Evolutionary conservation across 2,888 invertebrate species (phyloP), one percentile per base, ranked within the genome.

Genomic region (Drosophila kanekoi): DNA sequence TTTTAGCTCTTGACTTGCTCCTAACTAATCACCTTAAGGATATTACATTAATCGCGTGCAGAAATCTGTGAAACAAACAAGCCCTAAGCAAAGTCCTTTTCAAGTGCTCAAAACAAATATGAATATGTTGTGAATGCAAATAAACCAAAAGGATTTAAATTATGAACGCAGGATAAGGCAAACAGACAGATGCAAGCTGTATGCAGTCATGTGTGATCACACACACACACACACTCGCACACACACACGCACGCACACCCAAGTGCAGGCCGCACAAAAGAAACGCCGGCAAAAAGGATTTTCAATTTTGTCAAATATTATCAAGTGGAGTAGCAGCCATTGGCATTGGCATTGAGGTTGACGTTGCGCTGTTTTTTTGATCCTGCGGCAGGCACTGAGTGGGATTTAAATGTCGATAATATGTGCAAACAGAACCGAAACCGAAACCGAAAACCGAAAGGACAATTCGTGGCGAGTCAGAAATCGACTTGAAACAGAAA

Each of bases 321-420:
- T 89, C 87, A 86, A 86, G 89, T 86, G 83, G 48, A 65, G 78
- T 20, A 4, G 70, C 64, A 64, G 52, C 66, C 43, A 37, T 57
- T 57, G 68, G 57, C 58, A 66, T 60, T 66, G 63, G 49, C 48
- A 62, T 47, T 41, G 51, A 38, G 14, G 23, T 8, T 23, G 23
- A 1, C 38, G n/a, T n/a, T 38, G 38, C n/a, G n/a, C n/a, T 8
- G 13, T 38, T 51, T 38, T 3, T 38, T 59, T 18, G 72, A 52
- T 37, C 41, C 43, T 62, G 58, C 33, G 18, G 54, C 74, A 68
- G 28, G 60, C 71, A 14, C 52, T 48, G 63, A 79, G 77, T 63
- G 72, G 86, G 88, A 85, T 87, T 87, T 85, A 90, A 89, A 89
- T 89, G 89, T 88, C 88, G 88, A 89, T 88, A 87, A 86, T 82